A percentile compares a stretch with the other conserved stretches of the same genome.
These are phyloP conservation scores for Leptopilina drosophilae DNA, from an alignment of 2,888 invertebrate species.

Conservation along the genomic window DNA sequence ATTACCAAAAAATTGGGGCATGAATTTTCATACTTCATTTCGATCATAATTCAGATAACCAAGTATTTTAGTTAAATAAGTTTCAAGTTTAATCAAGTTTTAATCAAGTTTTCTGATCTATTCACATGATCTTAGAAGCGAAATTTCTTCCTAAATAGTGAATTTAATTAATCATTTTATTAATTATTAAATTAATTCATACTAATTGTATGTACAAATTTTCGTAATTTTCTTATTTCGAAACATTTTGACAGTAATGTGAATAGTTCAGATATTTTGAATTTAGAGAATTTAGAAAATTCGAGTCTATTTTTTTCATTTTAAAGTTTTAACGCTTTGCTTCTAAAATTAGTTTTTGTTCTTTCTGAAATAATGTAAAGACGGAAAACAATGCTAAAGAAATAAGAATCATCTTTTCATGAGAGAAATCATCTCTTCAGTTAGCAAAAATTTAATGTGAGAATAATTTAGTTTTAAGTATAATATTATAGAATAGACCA, in stretches of 20 bases:
- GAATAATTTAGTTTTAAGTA: background rate
- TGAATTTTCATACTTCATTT: background rate
- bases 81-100: no score
- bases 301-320: background rate
- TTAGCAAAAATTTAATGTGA: background rate
- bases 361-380: background rate
- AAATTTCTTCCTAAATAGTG: no score
- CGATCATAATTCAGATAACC: background rate
- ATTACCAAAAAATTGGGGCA: background rate
- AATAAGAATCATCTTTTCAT: background rate
- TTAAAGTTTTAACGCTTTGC: background rate
- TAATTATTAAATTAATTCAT: no score
- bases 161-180: no score
- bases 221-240: no score
- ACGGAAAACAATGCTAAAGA: background rate
- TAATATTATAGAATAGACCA: conserved; percentile 2
- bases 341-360: background rate
- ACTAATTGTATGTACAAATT: no score
- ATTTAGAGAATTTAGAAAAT: background rate
- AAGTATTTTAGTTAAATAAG: no score
- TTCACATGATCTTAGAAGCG: no score
- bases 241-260: no score
- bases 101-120: no score
- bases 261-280: no score
- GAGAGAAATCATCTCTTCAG: background rate